Base-by-base conservation (phyloP, 2,797 vertebrate species). In the Taenioides sp. region DNA sequence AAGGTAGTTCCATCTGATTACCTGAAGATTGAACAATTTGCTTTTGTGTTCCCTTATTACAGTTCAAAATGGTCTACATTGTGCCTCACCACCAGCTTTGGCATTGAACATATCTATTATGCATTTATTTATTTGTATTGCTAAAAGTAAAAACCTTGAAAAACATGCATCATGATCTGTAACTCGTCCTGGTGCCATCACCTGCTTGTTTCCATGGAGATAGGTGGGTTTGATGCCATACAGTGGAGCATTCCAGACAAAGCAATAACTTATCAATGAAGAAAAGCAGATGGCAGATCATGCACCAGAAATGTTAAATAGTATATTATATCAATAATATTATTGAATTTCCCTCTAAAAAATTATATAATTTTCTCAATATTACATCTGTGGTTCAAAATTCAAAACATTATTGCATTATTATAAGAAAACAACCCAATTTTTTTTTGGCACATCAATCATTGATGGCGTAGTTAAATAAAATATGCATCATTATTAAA, bases 391-490 rank as follows among this genome's bases (percentile, higher is more conserved):
- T 54, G 6, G 52, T 54, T 54, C 52, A 22, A 54, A 20, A 22
- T 54, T 22, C 20, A 22, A 22, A 54, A 22, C 9, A 0, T 2
- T 22, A 22, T n/a, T 9, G n/a, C 20, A 54, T n/a, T 22, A 2
- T 50, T 18, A 49, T 49, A 20, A n/a, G 7, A 52, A 52, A n/a
- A 76, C 69, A 75, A 57, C 55, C 74, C 50, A 65, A 64, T 59
- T 75, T 76, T n/a, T n/a, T 79, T 16, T 62, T 37, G 17, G 16
- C 16, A 18, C 47, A 20, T 50, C 47, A 54, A 54, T n/a, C 18
- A n/a, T 3, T 54, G 7, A 37, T 37, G 34, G 7, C 34, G 10
- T 9, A 37, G 9, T 37, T 37, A 7, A 37, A 10, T 37, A 37
- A 37, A 37, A 37, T 37, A 10, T 10, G 34, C 34, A 37, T 37